Conservation (phyloP, 2,797 vertebrate genomes). For the Emydoidea blandingii region DNA sequence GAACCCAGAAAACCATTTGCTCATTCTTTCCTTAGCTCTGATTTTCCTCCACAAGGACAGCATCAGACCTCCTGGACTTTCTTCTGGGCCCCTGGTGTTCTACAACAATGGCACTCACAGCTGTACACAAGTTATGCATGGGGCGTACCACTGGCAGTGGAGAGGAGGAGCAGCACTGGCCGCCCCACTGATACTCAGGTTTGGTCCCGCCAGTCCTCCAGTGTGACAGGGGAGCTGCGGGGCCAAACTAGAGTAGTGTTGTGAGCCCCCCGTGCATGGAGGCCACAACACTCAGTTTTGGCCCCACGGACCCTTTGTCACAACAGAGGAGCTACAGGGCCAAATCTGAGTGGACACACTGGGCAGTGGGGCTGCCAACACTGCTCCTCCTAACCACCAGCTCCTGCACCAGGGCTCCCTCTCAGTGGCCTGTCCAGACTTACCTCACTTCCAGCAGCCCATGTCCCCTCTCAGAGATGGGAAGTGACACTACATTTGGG, state of each 20-base stretch:
- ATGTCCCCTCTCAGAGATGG: not conserved
- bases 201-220: not conserved
- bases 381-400: too few relatives aligned
- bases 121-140: not conserved
- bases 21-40: not conserved
- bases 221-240: not conserved
- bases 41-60: not conserved
- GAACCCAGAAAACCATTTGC: rapidly evolving
- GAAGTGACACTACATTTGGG: not conserved
- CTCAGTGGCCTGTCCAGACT: not conserved
- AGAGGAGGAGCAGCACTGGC: not conserved
- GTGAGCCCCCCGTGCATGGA: too few relatives aligned
- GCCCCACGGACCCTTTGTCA: not conserved
- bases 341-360: not conserved
- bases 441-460: not conserved
- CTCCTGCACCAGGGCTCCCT: not conserved
- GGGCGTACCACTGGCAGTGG: not conserved
- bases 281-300: not conserved
- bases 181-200: not conserved
- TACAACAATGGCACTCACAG: not conserved
- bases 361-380: too few relatives aligned
- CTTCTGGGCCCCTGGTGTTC: not conserved
- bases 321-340: not conserved
- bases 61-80: not conserved
- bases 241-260: not conserved